These are phyloP conservation scores for Balearica regulorum DNA, from an alignment of 2,797 vertebrate species.

Conservation along the genomic window DNA sequence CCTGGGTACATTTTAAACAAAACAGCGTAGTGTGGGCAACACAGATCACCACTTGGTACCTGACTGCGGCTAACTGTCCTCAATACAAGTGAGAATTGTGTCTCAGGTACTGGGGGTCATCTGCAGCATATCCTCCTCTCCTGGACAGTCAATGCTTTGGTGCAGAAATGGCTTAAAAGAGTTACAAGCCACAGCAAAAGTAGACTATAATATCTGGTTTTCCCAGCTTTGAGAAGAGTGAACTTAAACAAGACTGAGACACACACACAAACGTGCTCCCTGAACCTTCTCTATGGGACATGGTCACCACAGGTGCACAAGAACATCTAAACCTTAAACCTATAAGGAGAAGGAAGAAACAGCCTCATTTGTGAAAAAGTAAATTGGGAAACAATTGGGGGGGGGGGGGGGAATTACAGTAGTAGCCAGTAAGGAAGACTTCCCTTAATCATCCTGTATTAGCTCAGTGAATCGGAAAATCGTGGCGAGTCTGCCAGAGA, in stretches of 20 bases:
- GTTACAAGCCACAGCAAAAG: neutral
- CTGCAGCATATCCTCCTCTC: neutral
- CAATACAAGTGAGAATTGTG: neutral
- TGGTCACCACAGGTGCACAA: neutral
- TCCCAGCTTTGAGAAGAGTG: neutral
- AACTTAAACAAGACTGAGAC: neutral
- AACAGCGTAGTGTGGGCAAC: neutral
- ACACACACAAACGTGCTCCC: accelerated
- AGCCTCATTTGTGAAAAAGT: neutral
- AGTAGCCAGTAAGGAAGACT: neutral
- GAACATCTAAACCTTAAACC: neutral
- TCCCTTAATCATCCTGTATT: neutral
- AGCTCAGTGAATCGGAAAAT: slow-evolving; percentile 26
- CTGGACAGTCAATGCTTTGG: neutral
- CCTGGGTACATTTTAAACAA: neutral
- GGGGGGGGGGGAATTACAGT: neutral
- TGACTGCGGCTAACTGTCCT: neutral
- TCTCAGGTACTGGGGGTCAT: neutral
- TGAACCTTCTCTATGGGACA: neutral
- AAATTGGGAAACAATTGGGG: neutral
- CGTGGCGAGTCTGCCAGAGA: neutral
- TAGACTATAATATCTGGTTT: neutral
- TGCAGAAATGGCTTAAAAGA: neutral
- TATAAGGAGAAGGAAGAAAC: neutral
- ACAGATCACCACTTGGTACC: neutral